Conservation (phyloP, 2,797 vertebrate species). For the Parotocinclus haroldoi region DNA sequence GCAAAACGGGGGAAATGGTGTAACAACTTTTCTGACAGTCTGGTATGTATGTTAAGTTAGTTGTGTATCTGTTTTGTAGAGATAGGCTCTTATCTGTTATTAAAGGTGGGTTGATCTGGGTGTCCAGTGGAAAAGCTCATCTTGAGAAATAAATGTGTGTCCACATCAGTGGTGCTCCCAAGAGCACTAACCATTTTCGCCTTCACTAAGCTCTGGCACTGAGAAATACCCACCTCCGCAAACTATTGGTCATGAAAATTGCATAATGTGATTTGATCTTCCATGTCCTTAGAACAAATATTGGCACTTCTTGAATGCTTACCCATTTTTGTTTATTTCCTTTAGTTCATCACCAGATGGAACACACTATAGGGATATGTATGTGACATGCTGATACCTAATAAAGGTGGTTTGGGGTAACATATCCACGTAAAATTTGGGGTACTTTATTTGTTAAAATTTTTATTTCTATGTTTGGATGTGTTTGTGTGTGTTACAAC, state of each 20-base stretch:
- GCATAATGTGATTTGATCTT: not conserved
- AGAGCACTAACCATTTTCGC: constrained; percentile 41
- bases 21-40: constrained; percentile 38
- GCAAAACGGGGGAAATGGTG: not conserved
- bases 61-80: constrained; percentile 63
- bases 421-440: too few relatives aligned
- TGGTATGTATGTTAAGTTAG: constrained; percentile 61
- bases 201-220: constrained; percentile 34
- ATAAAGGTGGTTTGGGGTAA: too few relatives aligned
- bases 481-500: too few relatives aligned
- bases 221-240: not conserved
- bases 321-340: not conserved
- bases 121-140: constrained; percentile 60
- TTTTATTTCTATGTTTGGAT: too few relatives aligned
- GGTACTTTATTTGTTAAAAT: too few relatives aligned
- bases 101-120: constrained; percentile 58
- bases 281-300: not conserved
- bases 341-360: not conserved
- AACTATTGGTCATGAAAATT: constrained; percentile 11
- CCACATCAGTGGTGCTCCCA: constrained; percentile 52
- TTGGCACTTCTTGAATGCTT: not conserved
- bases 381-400: too few relatives aligned
- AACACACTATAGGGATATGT: not conserved
- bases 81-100: constrained; percentile 71
- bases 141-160: constrained; percentile 52